Evolutionary conservation across 2,888 invertebrate genomes (phyloP).

Genomic region (Eupsilia transversa): DNA sequence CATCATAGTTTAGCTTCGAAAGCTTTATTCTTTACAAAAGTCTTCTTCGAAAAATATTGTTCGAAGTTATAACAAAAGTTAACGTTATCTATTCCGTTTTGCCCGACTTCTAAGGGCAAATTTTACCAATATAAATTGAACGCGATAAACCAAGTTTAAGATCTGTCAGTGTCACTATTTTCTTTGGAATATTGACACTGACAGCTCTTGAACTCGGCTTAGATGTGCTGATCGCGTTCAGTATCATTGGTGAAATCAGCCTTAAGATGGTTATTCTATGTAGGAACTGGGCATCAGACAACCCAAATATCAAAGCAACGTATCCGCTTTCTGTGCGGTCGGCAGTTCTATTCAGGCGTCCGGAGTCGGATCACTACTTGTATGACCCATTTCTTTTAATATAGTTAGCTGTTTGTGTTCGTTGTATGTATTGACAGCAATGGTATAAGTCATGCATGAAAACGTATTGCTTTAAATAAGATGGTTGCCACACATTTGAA

Average conservation of each 20-base stretch:
- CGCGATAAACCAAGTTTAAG: too few relatives aligned
- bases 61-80: neutral
- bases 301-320: constrained; percentile 32
- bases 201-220: too few relatives aligned
- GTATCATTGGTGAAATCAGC: too few relatives aligned
- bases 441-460: constrained; percentile 4
- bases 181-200: too few relatives aligned
- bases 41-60: neutral
- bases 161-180: too few relatives aligned
- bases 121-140: too few relatives aligned
- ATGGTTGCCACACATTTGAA: neutral
- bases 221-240: too few relatives aligned
- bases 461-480: neutral
- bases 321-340: constrained; percentile 45
- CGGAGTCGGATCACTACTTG: constrained; percentile 8
- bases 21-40: neutral
- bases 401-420: constrained; percentile 29
- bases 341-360: constrained; percentile 18
- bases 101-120: too few relatives aligned
- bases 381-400: constrained; percentile 47
- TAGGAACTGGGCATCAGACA: constrained; percentile 13
- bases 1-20: neutral
- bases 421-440: constrained; percentile 9
- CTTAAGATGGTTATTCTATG: neutral
- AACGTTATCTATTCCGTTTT: neutral